Conservation (phyloP, 2,797 vertebrate species). For the Enoplosus armatus region DNA sequence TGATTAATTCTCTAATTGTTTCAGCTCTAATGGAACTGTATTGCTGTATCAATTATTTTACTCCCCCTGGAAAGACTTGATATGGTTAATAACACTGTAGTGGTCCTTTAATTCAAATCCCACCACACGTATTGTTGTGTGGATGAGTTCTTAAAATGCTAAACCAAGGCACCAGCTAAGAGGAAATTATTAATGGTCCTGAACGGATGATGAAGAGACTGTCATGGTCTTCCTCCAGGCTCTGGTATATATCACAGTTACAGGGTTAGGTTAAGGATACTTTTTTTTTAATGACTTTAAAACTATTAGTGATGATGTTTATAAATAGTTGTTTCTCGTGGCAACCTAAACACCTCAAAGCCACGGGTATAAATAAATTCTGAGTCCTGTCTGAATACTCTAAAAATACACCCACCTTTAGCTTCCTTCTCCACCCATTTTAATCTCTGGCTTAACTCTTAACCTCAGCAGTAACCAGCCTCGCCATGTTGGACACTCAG, state of each 20-base stretch:
- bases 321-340: not conserved
- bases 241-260: not conserved
- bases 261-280: too few relatives aligned
- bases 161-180: not conserved
- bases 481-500: constrained; percentile 1
- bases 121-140: not conserved
- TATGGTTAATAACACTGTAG: not conserved
- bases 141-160: not conserved
- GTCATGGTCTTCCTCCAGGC: not conserved
- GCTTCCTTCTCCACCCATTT: constrained; percentile 39
- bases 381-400: constrained; percentile 28
- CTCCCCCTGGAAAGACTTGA: not conserved
- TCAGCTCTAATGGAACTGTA: not conserved
- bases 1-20: not conserved
- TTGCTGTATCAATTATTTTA: not conserved
- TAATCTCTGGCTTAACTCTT: constrained; percentile 66
- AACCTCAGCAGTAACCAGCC: constrained; percentile 40
- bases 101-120: not conserved
- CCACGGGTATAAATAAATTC: constrained; percentile 11
- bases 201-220: not conserved
- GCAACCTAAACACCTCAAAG: constrained; percentile 5
- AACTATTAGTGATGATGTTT: not conserved
- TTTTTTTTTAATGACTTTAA: not conserved
- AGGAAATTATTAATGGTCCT: not conserved
- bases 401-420: constrained; percentile 60